Base-by-base conservation (phyloP, 1,140 invertebrate species). In the silkworm (Bombyx mori) region DNA sequence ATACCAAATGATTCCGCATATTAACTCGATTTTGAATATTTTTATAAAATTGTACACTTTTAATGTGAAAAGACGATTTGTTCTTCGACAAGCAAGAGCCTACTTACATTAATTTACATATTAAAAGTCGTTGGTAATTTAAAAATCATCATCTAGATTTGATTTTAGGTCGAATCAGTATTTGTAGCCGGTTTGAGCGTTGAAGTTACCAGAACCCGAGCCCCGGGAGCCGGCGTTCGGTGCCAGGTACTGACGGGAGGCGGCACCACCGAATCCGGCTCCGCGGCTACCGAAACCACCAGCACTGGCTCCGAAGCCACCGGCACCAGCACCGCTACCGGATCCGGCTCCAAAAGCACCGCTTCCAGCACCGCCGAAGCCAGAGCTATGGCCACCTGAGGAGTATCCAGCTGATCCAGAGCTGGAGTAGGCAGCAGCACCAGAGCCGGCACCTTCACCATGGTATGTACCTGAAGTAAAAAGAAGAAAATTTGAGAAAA, bases 171-270 rank as follows among this genome's bases (percentile, higher is more conserved):
- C 26, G 26, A 47, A 51, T 62, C 83, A 84, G 60, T 86, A 86
- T 54, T 70, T 75, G 73, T 86, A 86, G 35, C 83, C 83, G 44
- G 80, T 71, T 66, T 83, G 79, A 6, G 79, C 59, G 73, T 82
- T 86, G 75, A 77, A 86, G 75, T 83, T 86, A 12, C 83, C 83
- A 12, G 79, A 78, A 9, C 83, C 83, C 1, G 75, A 78, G 4
- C 77, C 77, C 45, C 77, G 57, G 48, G 74, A 66, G 7, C 81
- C 79, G 54, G 79, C 72, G 58, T 79, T 82, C 53, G 83, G 83
- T 1, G 81, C 69, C 35, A 86, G 62, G 69, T 84, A 86, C 61
- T 84, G 83, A 44, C 83, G 74, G 9, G 81, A 82, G 0, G 82
- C 67, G 8, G 80, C 77, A 8, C 73, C 74, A 22, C 68, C 70